phyloP scores from a whole-genome alignment of 2,888 invertebrate species.

The Dysmachus trigonus region DNA sequence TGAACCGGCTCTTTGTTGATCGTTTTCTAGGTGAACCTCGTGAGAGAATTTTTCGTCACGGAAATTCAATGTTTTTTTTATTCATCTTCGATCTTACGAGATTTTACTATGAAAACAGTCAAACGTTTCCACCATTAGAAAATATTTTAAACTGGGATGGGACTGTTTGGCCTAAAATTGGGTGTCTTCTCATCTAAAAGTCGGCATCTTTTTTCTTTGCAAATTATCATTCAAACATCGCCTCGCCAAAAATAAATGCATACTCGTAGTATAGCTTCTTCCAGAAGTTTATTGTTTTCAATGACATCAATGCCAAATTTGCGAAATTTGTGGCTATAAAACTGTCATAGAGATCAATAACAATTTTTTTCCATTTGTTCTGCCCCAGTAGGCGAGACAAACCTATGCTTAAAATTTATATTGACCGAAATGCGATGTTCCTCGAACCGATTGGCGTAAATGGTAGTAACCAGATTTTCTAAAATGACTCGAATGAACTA shows the following conservation, averaged over 20 bases:
- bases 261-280: background rate
- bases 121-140: background rate
- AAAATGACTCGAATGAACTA: background rate
- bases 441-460: background rate
- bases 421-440: background rate
- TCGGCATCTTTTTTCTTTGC: background rate
- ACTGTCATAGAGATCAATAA: background rate
- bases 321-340: background rate
- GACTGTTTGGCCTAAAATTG: background rate
- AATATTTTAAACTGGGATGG: background rate
- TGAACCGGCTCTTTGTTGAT: slow-evolving; percentile 26
- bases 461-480: background rate
- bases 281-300: background rate
- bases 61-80: slow-evolving; percentile 10
- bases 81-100: background rate
- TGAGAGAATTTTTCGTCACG: slow-evolving; percentile 47
- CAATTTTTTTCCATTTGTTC: background rate
- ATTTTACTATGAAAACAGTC: background rate
- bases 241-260: background rate
- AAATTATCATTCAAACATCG: background rate
- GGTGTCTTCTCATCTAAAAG: background rate
- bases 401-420: background rate
- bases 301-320: background rate
- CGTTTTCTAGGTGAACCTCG: slow-evolving; percentile 42
- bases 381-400: background rate